Conservation (phyloP, 2,888 invertebrate species). For the Agrotis segetum region DNA sequence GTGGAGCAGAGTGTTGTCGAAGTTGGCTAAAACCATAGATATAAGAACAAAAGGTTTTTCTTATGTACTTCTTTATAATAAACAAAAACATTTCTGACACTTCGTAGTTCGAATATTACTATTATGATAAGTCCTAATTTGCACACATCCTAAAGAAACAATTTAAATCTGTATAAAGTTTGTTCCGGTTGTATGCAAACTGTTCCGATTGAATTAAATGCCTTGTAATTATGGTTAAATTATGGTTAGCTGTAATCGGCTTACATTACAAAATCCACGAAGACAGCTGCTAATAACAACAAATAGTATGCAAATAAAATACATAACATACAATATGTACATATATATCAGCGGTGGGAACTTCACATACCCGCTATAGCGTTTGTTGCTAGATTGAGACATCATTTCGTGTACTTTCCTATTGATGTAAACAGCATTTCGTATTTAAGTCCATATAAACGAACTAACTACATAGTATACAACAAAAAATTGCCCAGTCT, state of each 20-base stretch:
- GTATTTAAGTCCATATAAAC: conserved; percentile 52
- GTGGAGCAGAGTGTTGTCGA: conserved; percentile 40
- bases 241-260: conserved; percentile 29
- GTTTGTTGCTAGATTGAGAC: conserved; percentile 79
- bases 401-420: conserved; percentile 64
- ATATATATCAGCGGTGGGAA: conserved; percentile 87
- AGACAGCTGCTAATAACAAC: conserved; percentile 73
- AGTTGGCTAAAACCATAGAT: conserved; percentile 41
- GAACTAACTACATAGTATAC: conserved; percentile 33
- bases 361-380: conserved; percentile 83
- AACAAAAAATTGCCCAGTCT: conserved; percentile 23
- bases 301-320: conserved; percentile 70
- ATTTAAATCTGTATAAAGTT: too few relatives aligned
- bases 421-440: conserved; percentile 42
- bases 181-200: too few relatives aligned
- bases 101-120: conserved; percentile 7
- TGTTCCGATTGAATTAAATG: conserved; percentile 12
- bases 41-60: conserved; percentile 53
- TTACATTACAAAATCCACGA: conserved; percentile 40
- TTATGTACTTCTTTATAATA: conserved; percentile 6
- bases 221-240: conserved; percentile 50
- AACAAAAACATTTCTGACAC: conserved; percentile 16
- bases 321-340: conserved; percentile 75
- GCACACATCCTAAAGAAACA: not conserved
- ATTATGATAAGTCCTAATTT: not conserved